Base-by-base conservation (phyloP, 2,113 vertebrate species). In the Pteruthius melanotis region DNA sequence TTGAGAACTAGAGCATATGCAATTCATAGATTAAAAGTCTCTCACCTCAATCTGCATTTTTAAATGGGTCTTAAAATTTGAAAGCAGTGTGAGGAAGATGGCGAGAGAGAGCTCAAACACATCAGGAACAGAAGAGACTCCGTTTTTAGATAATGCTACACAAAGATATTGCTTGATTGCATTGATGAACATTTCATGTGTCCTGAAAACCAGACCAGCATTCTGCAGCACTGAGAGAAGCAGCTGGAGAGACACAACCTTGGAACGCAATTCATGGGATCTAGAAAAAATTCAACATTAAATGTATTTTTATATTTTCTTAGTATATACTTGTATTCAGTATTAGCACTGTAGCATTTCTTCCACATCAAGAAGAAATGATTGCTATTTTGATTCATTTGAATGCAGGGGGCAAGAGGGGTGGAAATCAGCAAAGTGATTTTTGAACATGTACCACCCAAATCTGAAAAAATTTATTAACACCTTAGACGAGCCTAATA, bases 41-140 rank as follows among this genome's bases (percentile, higher is more conserved):
- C 94, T 53, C 98, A 99, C 99, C 99, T 99, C 99, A 74, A 99
- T 99, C 94, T 99, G 99, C 99, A 99, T 99, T 98, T 99, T 99
- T 92, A 99, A 98, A 96, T 99, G 99, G 74, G 99, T 99, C 96
- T 99, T 99, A 94, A 99, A 99, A 97, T 99, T 99, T 6, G 99
- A 99, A 44, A 99, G 99, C 92, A 99, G 95, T 2, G 99, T 99
- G 91, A 99, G 99, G 93, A 99, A 99, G 97, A 99, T 99, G 94
- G 99, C 99, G 50, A 99, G 98, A 11, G 99, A 99, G n/a, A 99
- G 99, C 91, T 99, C 99, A 63, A 99, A 99, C 28, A 99, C 99
- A 95, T 99, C 99, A 66, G 99, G 99, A 97, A 99, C 99, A 28
- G 99, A 99, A 45, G 99, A 99, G 54, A 99, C 99, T 28, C 99